Evolutionary conservation across 2,113 vertebrate species (phyloP), one percentile per base, ranked within the genome.

Genomic region (Carettochelys insculpta): DNA sequence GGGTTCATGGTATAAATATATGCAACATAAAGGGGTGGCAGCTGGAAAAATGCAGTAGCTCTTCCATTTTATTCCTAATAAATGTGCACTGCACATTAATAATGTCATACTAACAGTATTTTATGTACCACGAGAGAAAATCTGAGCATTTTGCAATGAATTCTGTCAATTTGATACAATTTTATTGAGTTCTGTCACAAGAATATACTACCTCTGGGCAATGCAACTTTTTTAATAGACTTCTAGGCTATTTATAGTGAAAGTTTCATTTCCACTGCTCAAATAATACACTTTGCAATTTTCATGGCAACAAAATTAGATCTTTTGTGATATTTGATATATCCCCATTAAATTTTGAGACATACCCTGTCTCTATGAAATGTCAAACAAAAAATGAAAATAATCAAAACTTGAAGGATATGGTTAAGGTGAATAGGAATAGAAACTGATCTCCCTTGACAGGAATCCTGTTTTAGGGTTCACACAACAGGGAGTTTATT

Each of bases 141-240:
- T 4, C 54, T 86, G 8, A 68, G n/a, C 2, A 8, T 38, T 65
- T 68, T 22, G 11, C 22, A 68, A 68, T 58, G 81, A 81, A 81
- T 88, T 90, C 65, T 83, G 24, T 11, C 77, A 77, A 4, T 24
- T 73, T 56, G 7, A 34, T 5, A 88, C 58, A 81, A 87, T 3
- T 24, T 2, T 0, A 82, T 91, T 92, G 65, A 68, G 2, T 45
- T 92, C 79, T 87, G 48, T 80, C 76, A 68, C 24, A 6, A 93
- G 89, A 85, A 91, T 25, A 13, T 16, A 34, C 24, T 29, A 6
- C 34, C 34, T 75, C 14, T 45, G 24, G 86, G 13, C 3, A 1
- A 24, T 89, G 56, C 86, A 87, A 83, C 85, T 93, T 92, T 96
- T 96, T 97, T 97, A 97, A 94, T 97, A 89, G 92, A 90, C 90